A percentile compares a stretch with the other conserved stretches of the same genome.
phyloP scores from a whole-genome alignment of 1,140 invertebrate species.

The Trichonephila inaurata region DNA sequence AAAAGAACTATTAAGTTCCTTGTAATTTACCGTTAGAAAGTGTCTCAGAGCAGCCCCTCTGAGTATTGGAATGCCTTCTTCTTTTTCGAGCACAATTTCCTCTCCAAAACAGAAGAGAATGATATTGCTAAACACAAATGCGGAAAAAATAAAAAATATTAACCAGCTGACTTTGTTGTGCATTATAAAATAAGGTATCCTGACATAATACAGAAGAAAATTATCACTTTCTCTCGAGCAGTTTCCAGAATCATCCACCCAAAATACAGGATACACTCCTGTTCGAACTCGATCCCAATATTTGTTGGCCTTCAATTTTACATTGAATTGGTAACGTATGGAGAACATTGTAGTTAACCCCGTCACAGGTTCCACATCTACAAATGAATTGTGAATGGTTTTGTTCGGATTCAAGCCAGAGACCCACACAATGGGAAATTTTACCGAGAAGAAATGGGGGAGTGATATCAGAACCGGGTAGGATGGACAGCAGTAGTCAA shows the following conservation, averaged over 20 bases:
- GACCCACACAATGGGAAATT: neutral
- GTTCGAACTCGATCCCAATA: neutral
- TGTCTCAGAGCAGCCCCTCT: too few relatives aligned
- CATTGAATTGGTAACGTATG: constrained; percentile 22
- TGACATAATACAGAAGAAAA: neutral
- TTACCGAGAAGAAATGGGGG: neutral
- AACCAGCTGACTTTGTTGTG: neutral
- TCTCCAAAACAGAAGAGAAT: too few relatives aligned
- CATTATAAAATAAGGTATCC: neutral
- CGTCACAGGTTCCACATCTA: neutral
- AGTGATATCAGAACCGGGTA: neutral
- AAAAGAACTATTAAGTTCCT: too few relatives aligned
- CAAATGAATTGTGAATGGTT: neutral
- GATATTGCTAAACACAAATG: too few relatives aligned
- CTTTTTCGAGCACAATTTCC: too few relatives aligned
- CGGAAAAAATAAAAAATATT: neutral
- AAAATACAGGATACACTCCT: constrained; percentile 11
- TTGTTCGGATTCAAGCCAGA: neutral
- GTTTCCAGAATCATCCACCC: constrained; percentile 15
- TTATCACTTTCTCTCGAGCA: too few relatives aligned
- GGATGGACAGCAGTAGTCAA: neutral
- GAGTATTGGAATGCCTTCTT: too few relatives aligned
- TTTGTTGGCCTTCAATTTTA: neutral
- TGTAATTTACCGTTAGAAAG: too few relatives aligned
- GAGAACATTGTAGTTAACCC: constrained; percentile 16